Evolutionary conservation across 2,797 vertebrate genomes (phyloP).

Genomic region (Oophaga sylvatica): DNA sequence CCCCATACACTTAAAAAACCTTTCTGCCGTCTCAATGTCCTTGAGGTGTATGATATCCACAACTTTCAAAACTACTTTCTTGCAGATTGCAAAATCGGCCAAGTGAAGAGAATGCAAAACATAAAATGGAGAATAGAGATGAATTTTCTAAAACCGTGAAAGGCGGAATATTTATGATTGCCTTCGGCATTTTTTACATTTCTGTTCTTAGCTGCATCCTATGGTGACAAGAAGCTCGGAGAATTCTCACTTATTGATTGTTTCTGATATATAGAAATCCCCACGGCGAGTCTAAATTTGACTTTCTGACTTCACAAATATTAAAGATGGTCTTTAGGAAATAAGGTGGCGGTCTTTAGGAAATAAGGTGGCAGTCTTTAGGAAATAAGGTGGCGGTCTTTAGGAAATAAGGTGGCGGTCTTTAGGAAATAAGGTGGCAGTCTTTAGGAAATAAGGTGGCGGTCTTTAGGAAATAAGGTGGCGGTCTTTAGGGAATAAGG

Average conservation of each 20-base stretch:
- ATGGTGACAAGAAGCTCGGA: neutral
- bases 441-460: too few species aligned
- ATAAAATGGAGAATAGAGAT: neutral
- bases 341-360: neutral
- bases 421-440: too few species aligned
- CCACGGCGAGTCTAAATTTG: neutral
- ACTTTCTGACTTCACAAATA: neutral
- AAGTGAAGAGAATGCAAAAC: neutral
- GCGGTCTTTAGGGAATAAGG: too few species aligned
- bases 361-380: too few species aligned
- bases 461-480: too few species aligned
- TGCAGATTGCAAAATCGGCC: neutral
- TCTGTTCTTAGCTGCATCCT: neutral
- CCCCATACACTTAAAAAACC: neutral
- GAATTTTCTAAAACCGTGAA: neutral
- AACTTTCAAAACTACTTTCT: neutral
- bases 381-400: too few species aligned
- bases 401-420: too few species aligned
- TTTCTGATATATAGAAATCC: neutral
- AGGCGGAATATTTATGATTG: constrained; percentile 22
- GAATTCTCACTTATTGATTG: neutral
- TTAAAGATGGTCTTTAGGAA: neutral
- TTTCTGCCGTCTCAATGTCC: neutral
- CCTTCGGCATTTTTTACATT: neutral
- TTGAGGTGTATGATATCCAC: neutral